Conservation (phyloP, 1,140 invertebrate genomes). For the Papilio polyxenes region DNA sequence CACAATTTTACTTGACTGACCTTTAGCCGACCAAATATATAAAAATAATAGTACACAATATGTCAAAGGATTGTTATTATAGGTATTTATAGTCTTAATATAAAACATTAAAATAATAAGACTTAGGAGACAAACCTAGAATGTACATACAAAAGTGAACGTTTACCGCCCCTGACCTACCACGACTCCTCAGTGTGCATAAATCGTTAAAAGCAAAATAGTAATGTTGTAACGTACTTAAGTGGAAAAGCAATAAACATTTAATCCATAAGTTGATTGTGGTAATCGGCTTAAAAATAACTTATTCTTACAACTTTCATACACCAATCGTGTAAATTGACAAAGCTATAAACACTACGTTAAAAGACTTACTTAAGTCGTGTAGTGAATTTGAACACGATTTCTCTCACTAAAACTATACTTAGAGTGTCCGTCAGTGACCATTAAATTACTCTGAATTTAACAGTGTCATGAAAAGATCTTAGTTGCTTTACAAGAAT, state of each 20-base stretch:
- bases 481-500: too few relatives aligned
- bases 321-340: neutral
- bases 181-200: slow-evolving; percentile 26
- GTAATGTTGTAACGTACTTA: slow-evolving; percentile 13
- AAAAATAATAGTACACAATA: too few relatives aligned
- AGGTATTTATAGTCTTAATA: neutral
- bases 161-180: slow-evolving; percentile 31
- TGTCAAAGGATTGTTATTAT: too few relatives aligned
- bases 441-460: too few relatives aligned
- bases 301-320: neutral
- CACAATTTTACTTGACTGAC: too few relatives aligned
- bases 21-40: too few relatives aligned
- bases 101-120: neutral
- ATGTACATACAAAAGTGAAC: slow-evolving; percentile 20
- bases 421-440: too few relatives aligned
- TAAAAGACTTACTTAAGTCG: too few relatives aligned
- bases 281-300: neutral
- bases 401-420: too few relatives aligned
- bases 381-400: too few relatives aligned
- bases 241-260: slow-evolving; percentile 4
- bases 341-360: neutral
- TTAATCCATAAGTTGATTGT: slow-evolving; percentile 8
- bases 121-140: slow-evolving; percentile 16
- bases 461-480: too few relatives aligned
- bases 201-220: slow-evolving; percentile 15